phyloP scores from a whole-genome alignment of 2,797 vertebrate species.

The Gobio occitaniae region DNA sequence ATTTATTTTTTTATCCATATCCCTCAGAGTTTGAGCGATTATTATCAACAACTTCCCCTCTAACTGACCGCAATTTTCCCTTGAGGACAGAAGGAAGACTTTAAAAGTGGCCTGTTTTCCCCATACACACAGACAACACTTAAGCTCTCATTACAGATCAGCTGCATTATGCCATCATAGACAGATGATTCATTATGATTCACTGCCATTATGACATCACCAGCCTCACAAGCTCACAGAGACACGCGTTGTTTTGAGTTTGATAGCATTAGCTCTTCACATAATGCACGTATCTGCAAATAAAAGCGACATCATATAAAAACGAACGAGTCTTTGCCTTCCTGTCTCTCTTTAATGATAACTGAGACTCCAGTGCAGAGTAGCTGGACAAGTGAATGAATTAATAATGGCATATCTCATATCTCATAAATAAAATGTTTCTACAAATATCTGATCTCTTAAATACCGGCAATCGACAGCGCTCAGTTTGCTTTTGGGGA shows the following conservation, averaged over 20 bases:
- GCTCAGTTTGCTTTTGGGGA: slow-evolving; percentile 22
- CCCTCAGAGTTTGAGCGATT: slow-evolving; percentile 13
- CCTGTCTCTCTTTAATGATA: slow-evolving; percentile 35
- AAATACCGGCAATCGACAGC: slow-evolving; percentile 42
- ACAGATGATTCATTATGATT: slow-evolving; percentile 9
- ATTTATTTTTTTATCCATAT: slow-evolving; percentile 4
- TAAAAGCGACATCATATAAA: background rate
- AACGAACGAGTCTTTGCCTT: background rate
- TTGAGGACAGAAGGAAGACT: background rate
- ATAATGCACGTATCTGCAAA: background rate
- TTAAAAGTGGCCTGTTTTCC: background rate
- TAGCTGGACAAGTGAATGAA: slow-evolving; percentile 42
- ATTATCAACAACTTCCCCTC: slow-evolving; percentile 26
- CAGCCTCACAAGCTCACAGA: background rate
- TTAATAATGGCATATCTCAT: slow-evolving; percentile 55
- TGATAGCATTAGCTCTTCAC: background rate
- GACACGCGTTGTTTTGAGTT: background rate
- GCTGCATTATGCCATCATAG: slow-evolving; percentile 11
- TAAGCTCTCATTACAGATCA: slow-evolving; percentile 7
- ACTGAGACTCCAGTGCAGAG: slow-evolving; percentile 35
- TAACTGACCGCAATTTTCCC: slow-evolving; percentile 28
- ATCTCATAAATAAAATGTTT: slow-evolving; percentile 53
- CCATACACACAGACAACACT: background rate
- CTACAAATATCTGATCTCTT: slow-evolving; percentile 56
- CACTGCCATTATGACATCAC: slow-evolving; percentile 12